phyloP scores from a whole-genome alignment of 2,797 vertebrate genomes.

The Lepus townsendii region DNA sequence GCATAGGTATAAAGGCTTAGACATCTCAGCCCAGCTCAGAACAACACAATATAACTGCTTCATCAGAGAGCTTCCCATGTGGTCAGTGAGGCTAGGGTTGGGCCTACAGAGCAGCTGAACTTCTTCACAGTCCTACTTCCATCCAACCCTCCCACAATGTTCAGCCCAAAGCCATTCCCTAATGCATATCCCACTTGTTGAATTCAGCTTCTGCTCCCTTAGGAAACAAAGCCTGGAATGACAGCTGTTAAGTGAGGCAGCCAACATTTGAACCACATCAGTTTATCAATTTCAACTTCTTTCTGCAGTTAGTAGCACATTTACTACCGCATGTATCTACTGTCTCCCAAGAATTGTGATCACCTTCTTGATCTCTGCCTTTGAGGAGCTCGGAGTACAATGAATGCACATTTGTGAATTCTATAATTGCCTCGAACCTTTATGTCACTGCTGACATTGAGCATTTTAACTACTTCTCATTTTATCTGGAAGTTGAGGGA shows the following conservation, averaged over 20 bases:
- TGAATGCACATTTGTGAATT: background rate
- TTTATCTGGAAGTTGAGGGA: conserved; percentile 8
- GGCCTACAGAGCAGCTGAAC: background rate
- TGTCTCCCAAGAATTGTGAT: background rate
- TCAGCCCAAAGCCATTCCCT: background rate
- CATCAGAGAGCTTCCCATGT: background rate
- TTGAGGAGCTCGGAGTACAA: background rate
- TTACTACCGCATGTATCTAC: background rate
- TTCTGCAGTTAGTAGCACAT: background rate
- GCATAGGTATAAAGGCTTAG: background rate
- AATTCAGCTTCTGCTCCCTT: background rate
- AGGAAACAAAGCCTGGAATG: background rate
- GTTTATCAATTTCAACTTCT: background rate
- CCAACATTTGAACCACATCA: background rate
- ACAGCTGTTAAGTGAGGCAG: background rate
- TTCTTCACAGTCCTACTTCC: background rate
- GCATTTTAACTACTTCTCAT: background rate
- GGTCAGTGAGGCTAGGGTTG: background rate
- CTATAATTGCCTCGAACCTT: background rate
- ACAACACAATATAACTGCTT: background rate
- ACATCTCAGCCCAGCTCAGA: background rate
- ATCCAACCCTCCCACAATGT: background rate
- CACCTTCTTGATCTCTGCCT: background rate
- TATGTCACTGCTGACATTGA: background rate
- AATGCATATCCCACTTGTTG: background rate